Conservation (phyloP, 2,797 vertebrate genomes). For the Schizothorax lantsangensis region DNA sequence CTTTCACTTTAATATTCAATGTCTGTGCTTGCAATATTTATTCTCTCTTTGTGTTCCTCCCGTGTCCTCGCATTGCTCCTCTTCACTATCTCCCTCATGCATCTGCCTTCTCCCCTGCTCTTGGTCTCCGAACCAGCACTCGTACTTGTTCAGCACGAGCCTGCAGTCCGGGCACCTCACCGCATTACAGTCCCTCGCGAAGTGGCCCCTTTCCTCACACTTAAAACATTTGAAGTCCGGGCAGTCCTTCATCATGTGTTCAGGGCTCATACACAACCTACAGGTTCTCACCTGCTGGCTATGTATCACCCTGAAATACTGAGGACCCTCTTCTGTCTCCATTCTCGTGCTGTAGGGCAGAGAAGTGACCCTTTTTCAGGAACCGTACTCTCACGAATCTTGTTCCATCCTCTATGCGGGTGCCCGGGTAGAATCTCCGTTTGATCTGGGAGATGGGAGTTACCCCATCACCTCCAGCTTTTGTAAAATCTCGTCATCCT, state of each 20-base stretch:
- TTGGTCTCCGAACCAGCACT: too few relatives aligned
- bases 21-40: background rate
- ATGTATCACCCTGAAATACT: too few relatives aligned
- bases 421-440: background rate
- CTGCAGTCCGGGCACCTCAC: too few relatives aligned
- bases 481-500: background rate
- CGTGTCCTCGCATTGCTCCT: background rate
- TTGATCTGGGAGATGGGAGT: background rate
- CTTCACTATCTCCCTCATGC: too few relatives aligned
- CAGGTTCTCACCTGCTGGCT: too few relatives aligned
- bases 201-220: too few relatives aligned
- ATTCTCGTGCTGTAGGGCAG: slow-evolving; percentile 4
- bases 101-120: too few relatives aligned
- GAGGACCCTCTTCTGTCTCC: background rate
- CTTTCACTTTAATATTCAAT: background rate
- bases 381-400: background rate
- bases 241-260: too few relatives aligned
- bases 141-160: too few relatives aligned
- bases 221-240: too few relatives aligned
- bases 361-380: background rate
- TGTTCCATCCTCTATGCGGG: background rate
- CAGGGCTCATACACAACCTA: too few relatives aligned
- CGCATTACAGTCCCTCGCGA: too few relatives aligned
- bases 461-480: slow-evolving; percentile 18
- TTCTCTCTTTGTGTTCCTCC: background rate